Base-by-base conservation (phyloP, 2,113 vertebrate genomes). In the Talpa occidentalis region DNA sequence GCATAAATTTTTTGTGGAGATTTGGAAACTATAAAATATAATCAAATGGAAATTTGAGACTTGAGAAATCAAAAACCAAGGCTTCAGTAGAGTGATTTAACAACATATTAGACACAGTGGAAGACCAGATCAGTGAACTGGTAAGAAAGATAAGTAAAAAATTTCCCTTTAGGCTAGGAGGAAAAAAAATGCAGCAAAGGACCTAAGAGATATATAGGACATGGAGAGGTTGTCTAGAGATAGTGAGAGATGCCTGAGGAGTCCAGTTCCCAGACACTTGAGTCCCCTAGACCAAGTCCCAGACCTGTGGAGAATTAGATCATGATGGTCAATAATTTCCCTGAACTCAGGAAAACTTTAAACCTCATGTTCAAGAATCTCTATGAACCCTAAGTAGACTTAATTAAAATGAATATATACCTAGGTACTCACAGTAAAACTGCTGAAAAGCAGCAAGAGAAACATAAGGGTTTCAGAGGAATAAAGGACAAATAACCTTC, bases 21-120 rank as follows among this genome's bases (percentile, higher is more conserved):
- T 40, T 9, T 60, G 1, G 35, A 80, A 93, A 76, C 42, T 21
- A 40, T 56, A 42, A 90, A 88, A 56, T 56, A 37, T 91, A 93
- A 69, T 72, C 30, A 89, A 88, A 64, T 86, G 62, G 54, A 82
- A 86, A 90, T 66, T 73, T 67, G 67, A 80, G 47, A 86, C 79
- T 10, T 81, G 79, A 73, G 62, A 72, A 92, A 77, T 81, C 76
- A 72, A 32, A 81, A 86, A 86, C 47, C 26, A 37, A 85, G 22
- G 59, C 69, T 92, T 70, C 32, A 67, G 8, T 7, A 59, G 22
- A 82, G 14, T 24, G 40, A 30, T 89, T 92, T 66, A 90, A 44
- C 11, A 49, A 44, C 35, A 17, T 59, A 22, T 56, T 35, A 88
- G 28, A 73, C 11, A 56, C 2, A 54, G 54, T 9, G 22, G 21